These are phyloP conservation scores for Brotula barbata DNA, from an alignment of 2,797 vertebrate species.

Conservation along the genomic window DNA sequence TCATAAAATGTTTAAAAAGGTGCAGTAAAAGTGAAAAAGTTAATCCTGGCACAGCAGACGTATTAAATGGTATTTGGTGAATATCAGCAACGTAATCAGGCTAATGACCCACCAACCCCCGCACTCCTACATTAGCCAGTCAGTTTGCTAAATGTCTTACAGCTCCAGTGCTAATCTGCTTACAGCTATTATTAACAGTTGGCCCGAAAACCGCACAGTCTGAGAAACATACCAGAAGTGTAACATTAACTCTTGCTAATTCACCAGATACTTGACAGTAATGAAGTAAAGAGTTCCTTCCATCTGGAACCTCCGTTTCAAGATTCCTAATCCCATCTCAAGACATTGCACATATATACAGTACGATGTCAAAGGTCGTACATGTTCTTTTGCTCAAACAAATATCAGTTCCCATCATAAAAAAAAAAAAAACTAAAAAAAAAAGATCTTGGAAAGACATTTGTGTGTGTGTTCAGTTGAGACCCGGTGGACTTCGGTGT, in stretches of 20 bases:
- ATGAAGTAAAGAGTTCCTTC: constrained; percentile 60
- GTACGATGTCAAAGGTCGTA: constrained; percentile 60
- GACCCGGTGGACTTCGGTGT: constrained; percentile 26
- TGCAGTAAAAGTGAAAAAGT: constrained; percentile 25
- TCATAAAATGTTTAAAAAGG: constrained; percentile 35
- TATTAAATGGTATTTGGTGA: background rate
- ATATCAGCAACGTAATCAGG: constrained; percentile 38
- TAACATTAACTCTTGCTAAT: constrained; percentile 54
- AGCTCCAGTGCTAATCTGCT: constrained; percentile 47
- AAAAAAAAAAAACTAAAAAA: constrained; percentile 54
- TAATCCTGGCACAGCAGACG: constrained; percentile 36
- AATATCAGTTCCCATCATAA: constrained; percentile 66
- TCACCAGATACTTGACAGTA: constrained; percentile 62
- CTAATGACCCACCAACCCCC: constrained; percentile 39
- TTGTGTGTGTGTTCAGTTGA: too few species aligned
- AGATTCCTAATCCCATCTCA: constrained; percentile 61
- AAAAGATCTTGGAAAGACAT: constrained; percentile 26
- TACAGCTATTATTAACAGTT: constrained; percentile 49
- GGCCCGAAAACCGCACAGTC: constrained; percentile 25
- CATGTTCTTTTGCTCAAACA: constrained; percentile 51
- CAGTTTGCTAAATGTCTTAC: constrained; percentile 50
- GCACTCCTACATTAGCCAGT: constrained; percentile 19
- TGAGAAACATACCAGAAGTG: constrained; percentile 66
- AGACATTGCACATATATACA: constrained; percentile 54
- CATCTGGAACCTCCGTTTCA: constrained; percentile 75